A percentile compares a stretch with the other conserved stretches of the same genome.
These are phyloP conservation scores for Acestrorhynchus altus DNA, from an alignment of 2,797 vertebrate species.

Conservation along the genomic window DNA sequence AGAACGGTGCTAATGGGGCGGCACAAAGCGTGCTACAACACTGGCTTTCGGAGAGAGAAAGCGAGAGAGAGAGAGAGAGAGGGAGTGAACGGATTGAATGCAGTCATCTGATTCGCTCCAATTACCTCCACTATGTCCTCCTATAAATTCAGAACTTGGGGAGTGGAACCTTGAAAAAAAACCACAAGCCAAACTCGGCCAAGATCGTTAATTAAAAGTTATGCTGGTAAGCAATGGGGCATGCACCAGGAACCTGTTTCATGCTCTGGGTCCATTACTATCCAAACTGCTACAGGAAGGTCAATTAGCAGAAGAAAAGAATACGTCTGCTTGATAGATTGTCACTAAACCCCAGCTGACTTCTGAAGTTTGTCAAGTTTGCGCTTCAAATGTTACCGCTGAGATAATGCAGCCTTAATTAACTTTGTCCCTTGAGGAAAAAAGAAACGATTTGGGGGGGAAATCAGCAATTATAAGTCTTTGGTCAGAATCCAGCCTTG, in stretches of 20 bases:
- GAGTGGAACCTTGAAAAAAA: slow-evolving; percentile 37
- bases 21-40: not conserved
- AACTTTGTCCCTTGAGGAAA: slow-evolving; percentile 33
- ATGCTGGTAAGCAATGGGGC: slow-evolving; percentile 10
- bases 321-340: slow-evolving; percentile 17
- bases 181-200: not conserved
- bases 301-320: slow-evolving; percentile 15
- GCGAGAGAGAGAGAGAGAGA: not conserved
- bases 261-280: slow-evolving; percentile 2
- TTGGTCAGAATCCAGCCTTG: slow-evolving; percentile 44
- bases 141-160: slow-evolving; percentile 36
- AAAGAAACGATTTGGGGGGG: slow-evolving; percentile 19
- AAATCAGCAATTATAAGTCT: slow-evolving; percentile 51
- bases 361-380: slow-evolving; percentile 41
- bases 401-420: slow-evolving; percentile 45
- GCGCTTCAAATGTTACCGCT: slow-evolving; percentile 34
- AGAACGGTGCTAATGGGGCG: slow-evolving; percentile 33
- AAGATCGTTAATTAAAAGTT: slow-evolving; percentile 36
- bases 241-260: slow-evolving; percentile 11
- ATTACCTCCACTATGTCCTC: slow-evolving; percentile 36
- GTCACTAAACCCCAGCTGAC: slow-evolving; percentile 13
- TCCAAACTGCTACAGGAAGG: not conserved
- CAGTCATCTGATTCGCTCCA: slow-evolving; percentile 37
- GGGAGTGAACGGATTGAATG: slow-evolving; percentile 24
- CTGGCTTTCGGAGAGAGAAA: not conserved